Percentiles rank a stretch among this genome's conserved stretches.
These are phyloP conservation scores for Mylabris sibirica DNA, from an alignment of 2,888 invertebrate genomes.

Conservation along the genomic window DNA sequence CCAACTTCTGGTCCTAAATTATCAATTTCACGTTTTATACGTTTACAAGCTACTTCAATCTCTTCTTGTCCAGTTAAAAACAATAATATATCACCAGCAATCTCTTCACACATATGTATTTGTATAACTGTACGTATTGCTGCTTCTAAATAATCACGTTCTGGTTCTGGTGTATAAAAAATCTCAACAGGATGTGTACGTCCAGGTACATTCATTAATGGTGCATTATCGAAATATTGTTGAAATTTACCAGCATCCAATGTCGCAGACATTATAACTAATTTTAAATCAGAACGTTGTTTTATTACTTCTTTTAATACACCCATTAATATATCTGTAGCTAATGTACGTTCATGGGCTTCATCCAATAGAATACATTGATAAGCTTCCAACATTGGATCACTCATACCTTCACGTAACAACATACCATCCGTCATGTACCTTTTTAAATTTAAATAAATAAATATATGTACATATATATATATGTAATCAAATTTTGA, in stretches of 20 bases:
- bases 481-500: no score
- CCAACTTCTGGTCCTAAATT: conserved; percentile 97
- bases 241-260: conserved; percentile 99
- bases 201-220: conserved; percentile 98
- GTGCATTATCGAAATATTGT: conserved; percentile 98
- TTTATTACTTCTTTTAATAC: conserved; percentile 96
- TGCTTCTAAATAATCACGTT: conserved; percentile 96
- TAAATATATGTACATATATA: no score
- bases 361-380: conserved; percentile 96
- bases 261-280: conserved; percentile 99
- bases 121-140: conserved; percentile 95
- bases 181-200: conserved; percentile 96
- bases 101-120: conserved; percentile 96
- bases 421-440: conserved; percentile 99
- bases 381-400: conserved; percentile 96
- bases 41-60: conserved; percentile 98
- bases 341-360: conserved; percentile 97
- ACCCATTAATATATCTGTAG: conserved; percentile 99
- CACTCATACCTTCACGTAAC: conserved; percentile 98
- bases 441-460: conserved; percentile 62
- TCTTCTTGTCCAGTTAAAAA: conserved; percentile 85
- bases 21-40: conserved; percentile 95
- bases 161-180: conserved; percentile 99
- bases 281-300: conserved; percentile 90
- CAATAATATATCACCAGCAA: conserved; percentile 89